phyloP scores from a whole-genome alignment of 1,140 invertebrate species.

The Diorhabda elongata region DNA sequence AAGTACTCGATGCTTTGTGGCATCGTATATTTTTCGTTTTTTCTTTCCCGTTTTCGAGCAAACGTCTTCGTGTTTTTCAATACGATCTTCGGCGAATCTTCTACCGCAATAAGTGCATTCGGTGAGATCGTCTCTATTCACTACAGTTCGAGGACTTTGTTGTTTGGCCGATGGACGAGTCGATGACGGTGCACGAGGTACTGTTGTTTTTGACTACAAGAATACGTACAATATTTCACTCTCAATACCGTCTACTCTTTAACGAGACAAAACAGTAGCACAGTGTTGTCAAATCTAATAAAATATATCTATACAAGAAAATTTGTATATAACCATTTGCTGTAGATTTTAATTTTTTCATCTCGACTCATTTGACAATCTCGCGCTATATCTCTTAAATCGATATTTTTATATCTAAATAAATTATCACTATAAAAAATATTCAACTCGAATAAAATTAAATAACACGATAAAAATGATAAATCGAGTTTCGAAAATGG shows the following conservation, averaged over 20 bases:
- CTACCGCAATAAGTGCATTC: constrained; percentile 65
- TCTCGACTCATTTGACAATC: no score
- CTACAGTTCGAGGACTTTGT: constrained; percentile 36
- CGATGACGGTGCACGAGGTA: constrained; percentile 22
- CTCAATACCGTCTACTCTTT: no score
- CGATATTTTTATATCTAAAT: no score
- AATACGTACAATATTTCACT: no score
- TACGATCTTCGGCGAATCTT: constrained; percentile 73
- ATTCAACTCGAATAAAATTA: not conserved
- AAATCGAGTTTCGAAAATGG: not conserved
- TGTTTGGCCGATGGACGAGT: constrained; percentile 36
- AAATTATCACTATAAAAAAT: no score
- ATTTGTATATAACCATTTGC: no score
- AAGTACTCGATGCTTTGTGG: constrained; percentile 73
- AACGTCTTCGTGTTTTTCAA: constrained; percentile 77
- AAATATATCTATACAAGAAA: no score
- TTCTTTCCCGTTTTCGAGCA: constrained; percentile 70
- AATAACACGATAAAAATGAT: not conserved
- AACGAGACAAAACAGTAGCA: no score
- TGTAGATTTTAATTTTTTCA: no score
- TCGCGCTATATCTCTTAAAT: no score
- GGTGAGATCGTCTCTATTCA: constrained; percentile 46
- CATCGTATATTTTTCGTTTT: constrained; percentile 84
- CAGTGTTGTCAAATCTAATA: no score
- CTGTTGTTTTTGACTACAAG: no score